A percentile compares a stretch with the other conserved stretches of the same genome.
These are phyloP conservation scores for Ametastegia equiseti DNA, from an alignment of 2,888 invertebrate species.

Conservation along the genomic window DNA sequence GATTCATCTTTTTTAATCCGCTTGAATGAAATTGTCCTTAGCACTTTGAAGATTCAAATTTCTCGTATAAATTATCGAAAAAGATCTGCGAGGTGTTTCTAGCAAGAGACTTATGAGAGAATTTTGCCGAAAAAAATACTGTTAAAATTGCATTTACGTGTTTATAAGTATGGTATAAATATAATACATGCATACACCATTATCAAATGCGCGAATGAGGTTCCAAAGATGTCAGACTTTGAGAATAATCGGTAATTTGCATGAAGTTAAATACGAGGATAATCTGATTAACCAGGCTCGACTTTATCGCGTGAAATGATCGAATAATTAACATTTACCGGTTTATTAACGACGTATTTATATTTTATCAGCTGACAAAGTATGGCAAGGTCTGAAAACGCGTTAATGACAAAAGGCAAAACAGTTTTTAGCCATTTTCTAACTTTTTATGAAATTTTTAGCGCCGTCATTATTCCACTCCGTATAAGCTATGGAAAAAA, in stretches of 20 bases:
- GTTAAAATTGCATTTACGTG: background rate
- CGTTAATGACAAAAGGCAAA: background rate
- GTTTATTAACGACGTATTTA: background rate
- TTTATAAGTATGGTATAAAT: too few species aligned
- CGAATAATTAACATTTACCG: background rate
- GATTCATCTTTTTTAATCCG: constrained; percentile 13
- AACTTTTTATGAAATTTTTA: background rate
- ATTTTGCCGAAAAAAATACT: background rate
- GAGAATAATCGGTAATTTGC: background rate
- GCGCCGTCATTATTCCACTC: background rate
- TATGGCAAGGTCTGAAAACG: background rate
- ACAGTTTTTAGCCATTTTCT: background rate
- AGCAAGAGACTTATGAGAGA: background rate
- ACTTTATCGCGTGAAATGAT: background rate
- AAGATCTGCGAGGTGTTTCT: background rate
- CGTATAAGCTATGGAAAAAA: background rate
- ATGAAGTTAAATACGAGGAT: background rate
- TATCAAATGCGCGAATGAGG: background rate
- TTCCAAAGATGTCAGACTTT: background rate
- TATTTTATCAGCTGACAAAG: background rate
- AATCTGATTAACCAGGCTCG: background rate
- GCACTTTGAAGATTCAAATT: background rate
- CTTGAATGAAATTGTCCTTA: background rate
- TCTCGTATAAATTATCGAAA: background rate
- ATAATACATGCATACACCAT: background rate